Base-by-base conservation (phyloP, 2,797 vertebrate genomes). In the Malurus leucopterus region DNA sequence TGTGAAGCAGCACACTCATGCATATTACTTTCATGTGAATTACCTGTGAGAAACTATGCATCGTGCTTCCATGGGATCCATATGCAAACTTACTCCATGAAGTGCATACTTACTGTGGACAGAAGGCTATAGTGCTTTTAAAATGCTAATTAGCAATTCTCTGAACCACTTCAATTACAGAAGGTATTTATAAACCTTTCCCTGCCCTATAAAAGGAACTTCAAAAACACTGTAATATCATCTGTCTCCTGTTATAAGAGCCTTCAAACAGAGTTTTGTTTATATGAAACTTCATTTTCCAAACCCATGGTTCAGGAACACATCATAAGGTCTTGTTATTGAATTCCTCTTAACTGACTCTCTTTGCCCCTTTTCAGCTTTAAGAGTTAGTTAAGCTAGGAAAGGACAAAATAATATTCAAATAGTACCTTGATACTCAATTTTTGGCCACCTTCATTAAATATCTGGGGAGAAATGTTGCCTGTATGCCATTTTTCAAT, bases 161-260 rank as follows among this genome's bases (percentile, higher is more conserved):
- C 89, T 88, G 36, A 94, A 92, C 79, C 92, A 93, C 87, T 95
- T 94, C 88, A 95, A 93, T 90, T 91, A 91, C 20, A 93, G 64
- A 76, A 86, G 40, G 41, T 88, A 94, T 89, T 94, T 93, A 84
- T 79, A 94, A 88, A 92, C 53, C 61, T 83, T 90, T 89, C 53
- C 46, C 82, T 93, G 88, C 80, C 85, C 80, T 84, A 78, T 61
- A 90, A 79, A 88, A 91, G 68, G 40, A 95, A 92, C 92, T 92
- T 94, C 89, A 95, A 94, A 95, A 89, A 4, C 83, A 82, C 54
- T 13, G 27, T 93, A 91, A 91, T 90, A 65, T 57, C 53, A 90
- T 44, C 80, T 70, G 92, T 90, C 91, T 93, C 86, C 70, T 90
- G 41, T 90, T 89, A 21, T 32, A 73, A 69, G 40, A 88, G 46